Conservation (phyloP, 2,113 vertebrate species). For the Corydoras sp. region DNA sequence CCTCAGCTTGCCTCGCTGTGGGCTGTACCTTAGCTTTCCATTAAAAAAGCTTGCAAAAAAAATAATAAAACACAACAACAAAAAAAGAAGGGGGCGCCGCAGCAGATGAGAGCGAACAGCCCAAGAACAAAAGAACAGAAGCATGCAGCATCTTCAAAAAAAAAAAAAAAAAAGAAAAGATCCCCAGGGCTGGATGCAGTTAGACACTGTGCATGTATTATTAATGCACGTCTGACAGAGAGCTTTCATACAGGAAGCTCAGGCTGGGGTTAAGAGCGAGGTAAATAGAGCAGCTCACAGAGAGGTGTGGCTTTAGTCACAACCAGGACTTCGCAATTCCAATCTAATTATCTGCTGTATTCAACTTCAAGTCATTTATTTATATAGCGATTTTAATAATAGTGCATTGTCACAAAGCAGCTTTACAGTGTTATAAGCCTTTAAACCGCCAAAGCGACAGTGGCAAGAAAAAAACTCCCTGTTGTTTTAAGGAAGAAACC, state of each 20-base stretch:
- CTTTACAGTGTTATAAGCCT: no score
- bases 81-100: constrained; percentile 34
- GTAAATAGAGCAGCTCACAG: constrained; percentile 56
- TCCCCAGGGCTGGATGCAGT: constrained; percentile 35
- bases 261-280: constrained; percentile 61
- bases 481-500: no score
- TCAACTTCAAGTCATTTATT: background rate
- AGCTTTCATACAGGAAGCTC: constrained; percentile 59
- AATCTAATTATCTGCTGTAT: background rate
- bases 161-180: background rate
- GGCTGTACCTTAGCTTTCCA: constrained; percentile 2
- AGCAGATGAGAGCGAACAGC: background rate
- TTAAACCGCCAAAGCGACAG: no score
- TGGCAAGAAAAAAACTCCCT: no score
- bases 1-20: constrained; percentile 9
- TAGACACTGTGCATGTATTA: constrained; percentile 52
- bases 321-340: background rate
- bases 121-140: constrained; percentile 42
- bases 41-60: background rate
- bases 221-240: constrained; percentile 72
- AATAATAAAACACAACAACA: constrained; percentile 2
- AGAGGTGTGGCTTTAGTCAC: background rate
- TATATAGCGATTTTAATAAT: no score
- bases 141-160: constrained; percentile 41
- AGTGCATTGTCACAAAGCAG: no score